Percentiles rank a stretch among this genome's conserved stretches.
Conservation (phyloP, 2,797 vertebrate genomes). For the Falco cherrug region DNA sequence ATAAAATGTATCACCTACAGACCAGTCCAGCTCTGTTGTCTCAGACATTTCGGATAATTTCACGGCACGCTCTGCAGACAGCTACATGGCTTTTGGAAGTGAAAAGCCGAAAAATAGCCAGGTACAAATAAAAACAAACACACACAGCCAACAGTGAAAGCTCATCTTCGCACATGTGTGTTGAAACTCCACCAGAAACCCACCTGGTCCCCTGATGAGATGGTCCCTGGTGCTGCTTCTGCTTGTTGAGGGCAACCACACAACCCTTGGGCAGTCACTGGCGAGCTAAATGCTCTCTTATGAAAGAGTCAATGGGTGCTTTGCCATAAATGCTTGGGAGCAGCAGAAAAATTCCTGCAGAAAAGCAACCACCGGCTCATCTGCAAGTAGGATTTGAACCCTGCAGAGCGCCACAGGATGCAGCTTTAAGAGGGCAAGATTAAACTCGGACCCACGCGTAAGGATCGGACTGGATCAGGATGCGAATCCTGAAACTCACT, state of each 20-base stretch:
- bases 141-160: not conserved
- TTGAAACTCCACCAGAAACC: not conserved
- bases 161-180: not conserved
- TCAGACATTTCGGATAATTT: not conserved
- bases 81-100: not conserved
- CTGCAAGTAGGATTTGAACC: not conserved
- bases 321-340: not conserved
- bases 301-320: no score
- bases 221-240: fast-evolving
- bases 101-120: not conserved
- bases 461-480: no score
- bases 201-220: fast-evolving
- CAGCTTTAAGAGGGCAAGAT: fast-evolving
- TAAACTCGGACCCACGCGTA: fast-evolving
- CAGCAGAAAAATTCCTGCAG: not conserved
- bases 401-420: fast-evolving
- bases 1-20: not conserved
- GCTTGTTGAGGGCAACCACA: not conserved
- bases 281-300: fast-evolving
- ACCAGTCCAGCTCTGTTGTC: not conserved
- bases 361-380: no score
- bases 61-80: not conserved
- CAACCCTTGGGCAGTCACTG: not conserved
- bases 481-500: fast-evolving
- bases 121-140: not conserved